Evolutionary conservation across 2,113 vertebrate genomes (phyloP).

Genomic region (Anseranas semipalmata): DNA sequence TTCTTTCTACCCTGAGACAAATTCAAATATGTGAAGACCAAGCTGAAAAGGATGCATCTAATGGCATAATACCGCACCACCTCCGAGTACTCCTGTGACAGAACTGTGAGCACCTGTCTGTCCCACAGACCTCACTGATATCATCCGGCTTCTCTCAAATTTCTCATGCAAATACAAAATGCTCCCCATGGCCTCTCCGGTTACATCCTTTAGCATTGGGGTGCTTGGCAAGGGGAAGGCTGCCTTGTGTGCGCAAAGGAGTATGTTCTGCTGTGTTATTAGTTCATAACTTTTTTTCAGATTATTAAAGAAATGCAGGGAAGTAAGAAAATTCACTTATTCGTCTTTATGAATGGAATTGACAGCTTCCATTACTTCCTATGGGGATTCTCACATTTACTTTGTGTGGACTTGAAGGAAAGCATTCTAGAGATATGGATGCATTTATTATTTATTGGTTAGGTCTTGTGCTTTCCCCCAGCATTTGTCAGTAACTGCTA

Average conservation of each 20-base stretch:
- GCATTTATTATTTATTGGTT: conserved; percentile 68
- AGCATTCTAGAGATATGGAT: conserved; percentile 4
- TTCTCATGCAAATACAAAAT: background rate
- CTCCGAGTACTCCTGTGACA: background rate
- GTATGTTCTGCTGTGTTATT: background rate
- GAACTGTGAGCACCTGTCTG: background rate
- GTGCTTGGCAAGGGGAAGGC: background rate
- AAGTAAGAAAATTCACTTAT: background rate
- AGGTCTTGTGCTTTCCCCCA: conserved; percentile 50
- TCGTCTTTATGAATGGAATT: background rate
- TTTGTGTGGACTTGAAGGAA: conserved; percentile 28
- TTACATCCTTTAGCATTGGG: background rate
- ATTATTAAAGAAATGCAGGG: background rate
- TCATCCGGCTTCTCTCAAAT: background rate
- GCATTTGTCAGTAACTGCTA: conserved; percentile 61
- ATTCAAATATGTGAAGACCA: background rate
- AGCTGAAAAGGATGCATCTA: background rate
- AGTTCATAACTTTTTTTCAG: background rate
- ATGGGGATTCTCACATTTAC: background rate
- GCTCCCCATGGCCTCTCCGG: accelerated
- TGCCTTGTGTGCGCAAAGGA: background rate
- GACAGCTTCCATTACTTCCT: conserved; percentile 11
- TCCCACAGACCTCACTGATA: background rate
- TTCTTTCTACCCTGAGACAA: background rate
- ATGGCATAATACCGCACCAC: background rate